Evolutionary conservation across 64 coral and sea anemone species (phyloP).

Genomic region (Montipora capricornis): DNA sequence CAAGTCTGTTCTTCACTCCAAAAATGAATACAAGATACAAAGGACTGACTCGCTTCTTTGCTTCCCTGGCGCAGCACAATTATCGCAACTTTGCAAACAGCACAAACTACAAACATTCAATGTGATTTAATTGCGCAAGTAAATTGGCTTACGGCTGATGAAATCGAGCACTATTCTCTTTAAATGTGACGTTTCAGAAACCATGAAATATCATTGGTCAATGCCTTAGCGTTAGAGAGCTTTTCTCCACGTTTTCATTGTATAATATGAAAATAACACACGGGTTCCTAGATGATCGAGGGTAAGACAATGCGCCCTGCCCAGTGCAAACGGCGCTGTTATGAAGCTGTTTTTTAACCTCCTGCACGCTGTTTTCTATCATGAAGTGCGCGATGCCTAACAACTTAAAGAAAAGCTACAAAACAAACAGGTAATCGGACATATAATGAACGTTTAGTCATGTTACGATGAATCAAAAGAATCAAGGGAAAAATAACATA

Average conservation of each 20-base stretch:
- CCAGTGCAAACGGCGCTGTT: too few species aligned
- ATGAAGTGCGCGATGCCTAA: too few species aligned
- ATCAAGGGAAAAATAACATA: too few species aligned
- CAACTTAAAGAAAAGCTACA: too few species aligned
- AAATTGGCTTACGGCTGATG: background rate
- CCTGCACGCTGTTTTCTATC: too few species aligned
- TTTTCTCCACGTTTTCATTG: background rate
- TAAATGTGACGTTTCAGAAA: background rate
- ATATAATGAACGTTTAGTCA: too few species aligned
- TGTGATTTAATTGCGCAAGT: background rate
- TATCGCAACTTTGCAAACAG: background rate
- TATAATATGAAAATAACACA: background rate
- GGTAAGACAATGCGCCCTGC: background rate
- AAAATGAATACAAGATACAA: background rate
- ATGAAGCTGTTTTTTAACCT: too few species aligned
- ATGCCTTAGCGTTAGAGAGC: background rate
- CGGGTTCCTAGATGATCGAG: background rate
- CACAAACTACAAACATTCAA: background rate
- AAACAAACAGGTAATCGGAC: too few species aligned
- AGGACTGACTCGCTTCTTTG: background rate
- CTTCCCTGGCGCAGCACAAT: background rate
- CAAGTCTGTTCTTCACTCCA: background rate
- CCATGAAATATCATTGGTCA: conserved; percentile 1
- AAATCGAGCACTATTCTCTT: background rate
- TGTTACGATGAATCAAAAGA: too few species aligned